These are phyloP conservation scores for Horisme vitalbata DNA, from an alignment of 2,888 invertebrate species.

Conservation along the genomic window DNA sequence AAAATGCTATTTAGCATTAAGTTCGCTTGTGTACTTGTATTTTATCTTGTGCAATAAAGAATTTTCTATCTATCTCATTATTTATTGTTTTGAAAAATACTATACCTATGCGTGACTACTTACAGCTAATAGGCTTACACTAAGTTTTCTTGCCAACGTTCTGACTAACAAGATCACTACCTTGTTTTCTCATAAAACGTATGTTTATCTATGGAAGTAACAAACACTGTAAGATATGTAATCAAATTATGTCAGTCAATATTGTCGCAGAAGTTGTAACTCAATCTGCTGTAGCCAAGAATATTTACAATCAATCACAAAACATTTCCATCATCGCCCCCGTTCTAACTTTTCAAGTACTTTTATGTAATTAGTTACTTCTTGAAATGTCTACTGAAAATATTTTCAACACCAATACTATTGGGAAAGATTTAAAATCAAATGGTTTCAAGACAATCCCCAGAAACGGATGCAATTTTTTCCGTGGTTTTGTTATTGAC, in stretches of 20 bases:
- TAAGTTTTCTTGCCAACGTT: background rate
- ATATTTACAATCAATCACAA: constrained; percentile 39
- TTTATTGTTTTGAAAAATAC: no score
- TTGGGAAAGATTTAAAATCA: no score
- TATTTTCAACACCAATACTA: no score
- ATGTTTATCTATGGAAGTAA: constrained; percentile 4
- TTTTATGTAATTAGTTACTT: constrained; percentile 44
- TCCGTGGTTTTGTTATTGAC: no score
- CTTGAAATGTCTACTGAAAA: constrained; percentile 17
- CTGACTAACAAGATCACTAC: background rate
- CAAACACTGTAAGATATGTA: constrained; percentile 1
- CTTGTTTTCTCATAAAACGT: background rate
- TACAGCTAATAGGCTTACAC: no score
- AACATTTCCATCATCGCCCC: constrained; percentile 30
- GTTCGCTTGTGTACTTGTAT: no score
- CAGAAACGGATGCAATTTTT: no score
- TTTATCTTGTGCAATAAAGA: no score
- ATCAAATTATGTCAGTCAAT: constrained; percentile 7
- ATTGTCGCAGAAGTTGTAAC: constrained; percentile 7
- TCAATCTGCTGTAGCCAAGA: constrained; percentile 8
- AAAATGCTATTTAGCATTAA: no score
- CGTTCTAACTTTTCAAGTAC: constrained; percentile 38
- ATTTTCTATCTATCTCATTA: no score
- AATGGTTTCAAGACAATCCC: no score
- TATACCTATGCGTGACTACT: no score